These are phyloP conservation scores for Perodicticus potto DNA, from an alignment of 2,797 vertebrate genomes.

Conservation along the genomic window DNA sequence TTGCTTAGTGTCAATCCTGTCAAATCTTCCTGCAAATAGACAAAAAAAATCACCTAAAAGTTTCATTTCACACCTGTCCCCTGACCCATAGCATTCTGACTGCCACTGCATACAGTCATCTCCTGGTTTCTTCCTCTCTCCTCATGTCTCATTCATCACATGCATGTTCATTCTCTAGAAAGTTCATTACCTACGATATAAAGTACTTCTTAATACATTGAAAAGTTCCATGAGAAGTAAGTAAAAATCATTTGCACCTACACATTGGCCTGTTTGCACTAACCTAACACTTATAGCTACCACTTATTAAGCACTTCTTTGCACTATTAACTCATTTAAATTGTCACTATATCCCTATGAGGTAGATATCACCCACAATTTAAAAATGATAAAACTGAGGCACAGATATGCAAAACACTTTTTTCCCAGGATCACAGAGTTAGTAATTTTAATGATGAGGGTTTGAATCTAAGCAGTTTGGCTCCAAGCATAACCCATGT, in stretches of 20 bases:
- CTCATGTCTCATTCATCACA: not conserved
- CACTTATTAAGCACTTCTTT: constrained; percentile 39
- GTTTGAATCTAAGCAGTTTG: constrained; percentile 7
- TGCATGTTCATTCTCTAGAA: not conserved
- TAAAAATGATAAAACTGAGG: constrained; percentile 4
- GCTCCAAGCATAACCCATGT: not conserved
- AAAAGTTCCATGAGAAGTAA: constrained; percentile 40
- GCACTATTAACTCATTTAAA: constrained; percentile 19
- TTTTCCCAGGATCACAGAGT: not conserved
- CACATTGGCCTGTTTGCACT: not conserved
- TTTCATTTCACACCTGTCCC: not conserved
- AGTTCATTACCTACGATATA: not conserved
- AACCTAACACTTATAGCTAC: not conserved
- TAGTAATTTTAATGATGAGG: constrained; percentile 9
- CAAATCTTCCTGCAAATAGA: not conserved
- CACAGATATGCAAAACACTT: not conserved
- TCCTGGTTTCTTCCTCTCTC: not conserved
- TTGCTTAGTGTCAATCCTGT: not conserved
- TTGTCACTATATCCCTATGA: not conserved
- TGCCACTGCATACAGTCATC: not conserved
- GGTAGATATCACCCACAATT: not conserved
- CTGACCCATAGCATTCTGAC: not conserved
- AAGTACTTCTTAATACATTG: constrained; percentile 37
- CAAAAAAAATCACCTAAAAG: not conserved
- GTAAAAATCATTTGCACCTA: constrained; percentile 19